Base-by-base conservation (phyloP, 2,888 invertebrate species). In the Drosophila mimica region DNA sequence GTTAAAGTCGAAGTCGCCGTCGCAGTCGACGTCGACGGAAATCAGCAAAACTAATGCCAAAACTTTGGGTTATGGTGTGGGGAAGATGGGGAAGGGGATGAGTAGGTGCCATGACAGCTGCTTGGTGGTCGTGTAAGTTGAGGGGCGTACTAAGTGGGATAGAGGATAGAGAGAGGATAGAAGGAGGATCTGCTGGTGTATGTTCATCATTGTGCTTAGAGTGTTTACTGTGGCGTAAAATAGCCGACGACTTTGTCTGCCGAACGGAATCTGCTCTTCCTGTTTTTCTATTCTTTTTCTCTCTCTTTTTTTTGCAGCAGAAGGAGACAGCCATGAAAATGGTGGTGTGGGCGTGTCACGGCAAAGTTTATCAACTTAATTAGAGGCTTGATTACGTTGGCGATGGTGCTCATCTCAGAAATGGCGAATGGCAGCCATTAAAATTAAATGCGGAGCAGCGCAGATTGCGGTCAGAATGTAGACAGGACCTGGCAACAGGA, bases 311-410 rank as follows among this genome's bases (percentile, higher is more conserved):
- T 40, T 43, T n/a, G 46, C 30, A 36, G 48, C 46, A 28, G n/a
- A 36, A 40, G 48, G 15, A 53, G 46, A n/a, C 8, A 6, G 40
- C 4, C 30, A 15, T 30, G 15, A 30, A 30, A 30, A 8, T 30
- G n/a, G 56, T 38, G 31, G 31, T n/a, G 34, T 9, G 48, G 81
- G 79, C 66, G 81, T 78, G 71, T 52, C 81, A 66, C 57, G 57
- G 28, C 48, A 80, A 82, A 89, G 87, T 85, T 89, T 89, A 83
- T 88, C 88, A 89, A 85, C 88, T 85, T 85, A 89, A 85, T 85
- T 85, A 85, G 85, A 89, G 90, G 83, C 90, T 88, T 89, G 90
- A 85, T 85, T 88, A 85, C 85, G 81, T 82, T 75, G 28, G 56
- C 68, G 76, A 67, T 66, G 82, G 70, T 51, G 79, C 70, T 74